Percentiles rank a stretch among this genome's conserved stretches.
Conservation (phyloP, 2,888 invertebrate species). For the Phyto melanocephala region DNA sequence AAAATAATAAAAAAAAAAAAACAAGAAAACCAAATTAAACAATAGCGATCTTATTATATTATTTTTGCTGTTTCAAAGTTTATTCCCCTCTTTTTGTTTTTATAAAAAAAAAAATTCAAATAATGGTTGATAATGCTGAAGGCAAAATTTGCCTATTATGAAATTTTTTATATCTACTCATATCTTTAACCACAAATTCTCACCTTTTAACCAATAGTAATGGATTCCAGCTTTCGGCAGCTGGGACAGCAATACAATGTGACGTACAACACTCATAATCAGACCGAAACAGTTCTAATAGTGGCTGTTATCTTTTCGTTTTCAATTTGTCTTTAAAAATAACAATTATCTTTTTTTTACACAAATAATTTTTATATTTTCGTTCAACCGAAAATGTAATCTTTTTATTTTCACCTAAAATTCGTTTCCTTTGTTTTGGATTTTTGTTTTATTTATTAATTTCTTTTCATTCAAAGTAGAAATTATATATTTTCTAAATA, state of each 20-base stretch:
- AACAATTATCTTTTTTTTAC: constrained; percentile 19
- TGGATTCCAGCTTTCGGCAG: constrained; percentile 72
- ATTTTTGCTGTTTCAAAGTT: constrained; percentile 11
- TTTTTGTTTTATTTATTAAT: neutral
- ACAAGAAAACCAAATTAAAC: neutral
- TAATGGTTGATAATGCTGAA: neutral
- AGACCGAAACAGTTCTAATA: constrained; percentile 24
- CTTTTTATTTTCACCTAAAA: constrained; percentile 29
- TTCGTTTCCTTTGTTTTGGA: constrained; percentile 8
- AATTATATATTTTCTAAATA: constrained; percentile 41
- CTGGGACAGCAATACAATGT: constrained; percentile 73
- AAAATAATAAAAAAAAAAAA: constrained; percentile 3
- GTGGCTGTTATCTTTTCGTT: constrained; percentile 35
- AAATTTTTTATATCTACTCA: constrained; percentile 33
- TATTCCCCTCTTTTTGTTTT: neutral
- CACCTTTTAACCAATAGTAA: constrained; percentile 73
- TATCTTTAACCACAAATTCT: constrained; percentile 53
- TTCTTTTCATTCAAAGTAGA: neutral
- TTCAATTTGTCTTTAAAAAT: constrained; percentile 5
- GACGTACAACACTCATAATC: constrained; percentile 74
- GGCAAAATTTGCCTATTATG: constrained; percentile 44
- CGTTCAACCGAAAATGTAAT: no score
- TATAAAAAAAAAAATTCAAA: neutral
- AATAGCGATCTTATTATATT: neutral
- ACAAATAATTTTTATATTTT: constrained; percentile 31